Base-by-base conservation (phyloP, 53 echinoderm and acorn worm genomes). In the Temnopleurus reevesii region DNA sequence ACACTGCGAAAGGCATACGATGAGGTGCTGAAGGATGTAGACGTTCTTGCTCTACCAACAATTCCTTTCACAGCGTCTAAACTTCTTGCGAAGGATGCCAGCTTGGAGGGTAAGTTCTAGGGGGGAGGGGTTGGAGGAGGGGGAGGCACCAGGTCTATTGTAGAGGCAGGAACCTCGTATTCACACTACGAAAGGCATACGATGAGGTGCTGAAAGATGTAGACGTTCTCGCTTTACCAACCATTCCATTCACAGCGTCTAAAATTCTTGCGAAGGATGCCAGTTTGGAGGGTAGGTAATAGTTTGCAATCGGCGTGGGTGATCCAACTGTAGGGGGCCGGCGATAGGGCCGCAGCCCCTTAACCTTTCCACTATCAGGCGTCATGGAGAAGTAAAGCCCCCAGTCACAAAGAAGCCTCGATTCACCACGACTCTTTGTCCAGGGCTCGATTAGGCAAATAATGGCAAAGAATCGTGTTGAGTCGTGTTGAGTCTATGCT, bases 1-100 rank as follows among this genome's bases (percentile, higher is more conserved):
- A 38, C 57, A 4, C 81, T 91, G 12, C 91, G 91, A 19, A 53
- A 91, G 76, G 76, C 84, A 12, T 91, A 91, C 57, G 91, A 91
- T 36, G 65, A 53, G 7, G 90, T 66, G 8, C 49, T 90, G 26
- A 19, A 90, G 71, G 4, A 65, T 24, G 49, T 83, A 12, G 90
- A 90, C 58, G 83, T 90, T 7, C 45, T 90, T 9, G 83, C 83
- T 36, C 24, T 90, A 25, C 90, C 90, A 21, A 90, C 90, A 8
- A 83, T 90, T 53, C 90, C 90, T 3, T 90, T 83, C 66, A 83
- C 64, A n/a, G 83, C 90, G 2, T 25, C 56, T 31, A 43, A 90
- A 29, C 66, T 83, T 36, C 13, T 71, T 12, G 7, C 2, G 19
- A 87, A 87, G 36, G 88, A 46, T 5, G 53, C 53, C 8, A 46